Evolutionary conservation across 2,113 vertebrate species (phyloP).

Genomic region (Rafetus swinhoei): DNA sequence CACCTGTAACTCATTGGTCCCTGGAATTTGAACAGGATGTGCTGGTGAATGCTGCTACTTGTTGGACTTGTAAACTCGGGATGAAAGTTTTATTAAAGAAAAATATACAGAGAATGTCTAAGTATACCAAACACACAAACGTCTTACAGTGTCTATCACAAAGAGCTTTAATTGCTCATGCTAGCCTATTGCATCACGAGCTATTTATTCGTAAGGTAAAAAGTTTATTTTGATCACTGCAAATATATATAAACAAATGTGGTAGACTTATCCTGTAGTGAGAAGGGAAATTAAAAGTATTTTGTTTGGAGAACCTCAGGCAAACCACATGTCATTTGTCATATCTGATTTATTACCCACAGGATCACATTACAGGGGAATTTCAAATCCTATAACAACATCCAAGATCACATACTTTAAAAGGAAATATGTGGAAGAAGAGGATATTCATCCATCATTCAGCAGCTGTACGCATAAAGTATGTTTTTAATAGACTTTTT

Average conservation of each 20-base stretch:
- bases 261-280: conserved; percentile 60
- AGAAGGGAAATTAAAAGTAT: conserved; percentile 66
- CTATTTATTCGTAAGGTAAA: conserved; percentile 9
- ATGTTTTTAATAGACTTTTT: conserved; percentile 78
- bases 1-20: neutral
- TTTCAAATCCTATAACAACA: conserved; percentile 88
- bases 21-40: neutral
- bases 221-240: conserved; percentile 29
- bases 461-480: conserved; percentile 93
- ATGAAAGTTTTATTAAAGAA: conserved; percentile 10
- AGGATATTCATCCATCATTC: conserved; percentile 89
- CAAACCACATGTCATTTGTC: conserved; percentile 80
- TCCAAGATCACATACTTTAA: conserved; percentile 96
- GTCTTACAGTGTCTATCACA: neutral
- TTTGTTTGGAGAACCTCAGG: conserved; percentile 79
- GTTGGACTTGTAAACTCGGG: neutral
- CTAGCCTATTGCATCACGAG: neutral
- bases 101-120: neutral
- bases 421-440: conserved; percentile 95
- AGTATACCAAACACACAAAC: neutral
- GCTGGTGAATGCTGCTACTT: neutral
- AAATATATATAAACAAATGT: conserved; percentile 1
- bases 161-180: neutral
- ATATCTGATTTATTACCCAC: conserved; percentile 82
- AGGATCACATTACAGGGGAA: conserved; percentile 89